Evolutionary conservation across 1,140 invertebrate genomes (phyloP).

Genomic region (Ceratoteleas bidentatus): DNA sequence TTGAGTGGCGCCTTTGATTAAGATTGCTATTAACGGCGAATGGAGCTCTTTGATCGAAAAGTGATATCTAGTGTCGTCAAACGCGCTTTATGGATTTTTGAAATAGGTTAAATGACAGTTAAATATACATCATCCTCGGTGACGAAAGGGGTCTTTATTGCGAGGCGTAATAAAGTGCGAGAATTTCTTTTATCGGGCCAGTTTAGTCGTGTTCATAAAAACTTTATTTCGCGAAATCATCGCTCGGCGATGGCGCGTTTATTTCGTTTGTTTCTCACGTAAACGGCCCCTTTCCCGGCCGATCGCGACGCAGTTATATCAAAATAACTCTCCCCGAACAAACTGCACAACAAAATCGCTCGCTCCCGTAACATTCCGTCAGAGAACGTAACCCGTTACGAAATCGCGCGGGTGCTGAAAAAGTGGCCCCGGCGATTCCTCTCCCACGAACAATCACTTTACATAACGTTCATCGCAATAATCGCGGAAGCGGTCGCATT

Average conservation of each 20-base stretch:
- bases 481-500: constrained; percentile 4
- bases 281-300: background rate
- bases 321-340: too few species aligned
- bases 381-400: too few species aligned
- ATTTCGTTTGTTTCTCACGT: background rate
- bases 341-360: too few species aligned
- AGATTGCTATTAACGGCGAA: constrained; percentile 34
- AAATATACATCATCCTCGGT: constrained; percentile 27
- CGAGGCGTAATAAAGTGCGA: constrained; percentile 28
- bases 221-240: constrained; percentile 16
- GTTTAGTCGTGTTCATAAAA: constrained; percentile 13
- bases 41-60: constrained; percentile 43
- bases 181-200: constrained; percentile 21
- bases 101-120: constrained; percentile 41
- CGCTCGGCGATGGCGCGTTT: background rate
- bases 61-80: constrained; percentile 39
- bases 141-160: constrained; percentile 24
- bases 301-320: too few species aligned
- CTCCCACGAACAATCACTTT: constrained; percentile 9
- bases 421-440: too few species aligned
- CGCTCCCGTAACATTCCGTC: too few species aligned
- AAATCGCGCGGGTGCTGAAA: too few species aligned
- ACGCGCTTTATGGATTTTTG: constrained; percentile 47
- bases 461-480: constrained; percentile 11
- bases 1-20: constrained; percentile 32